Evolutionary conservation across 2,797 vertebrate species (phyloP).

Genomic region (Crypturellus tataupa): DNA sequence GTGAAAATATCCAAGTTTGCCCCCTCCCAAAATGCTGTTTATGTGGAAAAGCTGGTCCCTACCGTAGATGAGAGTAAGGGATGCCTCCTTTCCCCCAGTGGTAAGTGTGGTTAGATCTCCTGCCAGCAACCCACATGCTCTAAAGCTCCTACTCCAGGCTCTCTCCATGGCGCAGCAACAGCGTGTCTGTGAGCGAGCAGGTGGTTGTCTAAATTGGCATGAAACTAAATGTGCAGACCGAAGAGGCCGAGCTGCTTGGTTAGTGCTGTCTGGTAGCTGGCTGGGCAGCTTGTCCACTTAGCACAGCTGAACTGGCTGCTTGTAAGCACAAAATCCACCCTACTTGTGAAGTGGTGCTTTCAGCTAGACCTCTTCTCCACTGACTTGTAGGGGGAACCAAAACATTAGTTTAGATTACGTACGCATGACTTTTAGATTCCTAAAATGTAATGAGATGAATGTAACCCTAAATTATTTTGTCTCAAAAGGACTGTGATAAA

Average conservation of each 20-base stretch:
- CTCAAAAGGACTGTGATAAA: constrained; percentile 26
- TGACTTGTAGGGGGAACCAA: constrained; percentile 20
- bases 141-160: neutral
- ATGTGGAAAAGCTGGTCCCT: neutral
- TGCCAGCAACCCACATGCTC: neutral
- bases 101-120: neutral
- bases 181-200: neutral
- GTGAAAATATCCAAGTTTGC: neutral
- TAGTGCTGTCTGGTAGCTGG: fast-evolving
- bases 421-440: neutral
- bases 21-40: neutral
- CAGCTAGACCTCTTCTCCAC: neutral
- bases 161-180: neutral
- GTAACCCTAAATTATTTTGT: constrained; percentile 28
- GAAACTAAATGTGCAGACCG: neutral
- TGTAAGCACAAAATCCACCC: fast-evolving
- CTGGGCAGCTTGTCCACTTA: neutral
- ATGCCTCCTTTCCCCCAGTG: neutral
- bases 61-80: neutral
- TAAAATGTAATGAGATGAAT: neutral
- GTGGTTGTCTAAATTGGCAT: fast-evolving
- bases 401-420: constrained; percentile 16
- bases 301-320: neutral
- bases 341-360: neutral
- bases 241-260: fast-evolving